phyloP scores from a whole-genome alignment of 2,797 vertebrate genomes.

The Gallinago nigripennis region DNA sequence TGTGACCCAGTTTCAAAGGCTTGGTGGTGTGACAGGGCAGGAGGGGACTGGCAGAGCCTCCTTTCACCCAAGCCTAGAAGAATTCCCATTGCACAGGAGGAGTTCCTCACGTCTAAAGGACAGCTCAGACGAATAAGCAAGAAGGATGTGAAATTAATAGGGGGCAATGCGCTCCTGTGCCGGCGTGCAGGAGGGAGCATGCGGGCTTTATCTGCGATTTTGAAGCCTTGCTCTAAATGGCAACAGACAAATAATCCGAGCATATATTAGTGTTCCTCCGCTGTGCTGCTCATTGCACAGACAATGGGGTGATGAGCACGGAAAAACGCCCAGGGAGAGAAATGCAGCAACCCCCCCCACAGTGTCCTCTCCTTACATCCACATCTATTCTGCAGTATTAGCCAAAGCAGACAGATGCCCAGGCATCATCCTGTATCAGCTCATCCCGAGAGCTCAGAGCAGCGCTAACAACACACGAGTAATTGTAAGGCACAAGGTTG shows the following conservation, averaged over 20 bases:
- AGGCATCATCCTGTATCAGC: background rate
- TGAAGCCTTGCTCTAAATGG: conserved; percentile 3
- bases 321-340: conserved; percentile 36
- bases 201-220: background rate
- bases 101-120: background rate
- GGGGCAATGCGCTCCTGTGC: background rate
- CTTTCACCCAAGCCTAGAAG: background rate
- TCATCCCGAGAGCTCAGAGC: background rate
- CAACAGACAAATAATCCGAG: conserved; percentile 47
- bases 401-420: conserved; percentile 37
- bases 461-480: background rate
- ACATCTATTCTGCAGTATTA: background rate
- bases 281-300: conserved; percentile 8
- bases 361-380: background rate
- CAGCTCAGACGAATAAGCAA: background rate
- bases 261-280: conserved; percentile 44
- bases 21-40: background rate
- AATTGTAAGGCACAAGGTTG: background rate
- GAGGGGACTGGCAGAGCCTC: background rate
- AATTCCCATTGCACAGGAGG: background rate
- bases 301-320: background rate
- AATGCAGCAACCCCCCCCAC: background rate
- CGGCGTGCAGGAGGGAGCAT: accelerated
- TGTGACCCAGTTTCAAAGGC: conserved; percentile 33
- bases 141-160: conserved; percentile 11